Evolutionary conservation across 2,797 vertebrate genomes (phyloP), one percentile per base, ranked within the genome.

Genomic region (Gobio occitaniae): DNA sequence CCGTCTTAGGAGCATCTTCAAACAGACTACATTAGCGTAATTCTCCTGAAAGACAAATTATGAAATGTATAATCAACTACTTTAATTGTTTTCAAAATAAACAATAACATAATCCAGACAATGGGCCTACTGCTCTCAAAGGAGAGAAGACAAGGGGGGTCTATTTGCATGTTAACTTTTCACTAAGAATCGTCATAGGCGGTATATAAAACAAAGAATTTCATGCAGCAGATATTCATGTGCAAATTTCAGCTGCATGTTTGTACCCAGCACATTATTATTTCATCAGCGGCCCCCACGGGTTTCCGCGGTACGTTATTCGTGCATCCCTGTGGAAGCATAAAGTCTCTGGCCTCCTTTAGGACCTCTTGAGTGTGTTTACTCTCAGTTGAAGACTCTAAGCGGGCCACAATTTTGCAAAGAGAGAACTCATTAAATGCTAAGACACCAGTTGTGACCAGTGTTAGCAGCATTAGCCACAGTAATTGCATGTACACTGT

Each of bases 111-210:
- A 94, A 95, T 85, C 90, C 92, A 91, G 92, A 94, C 94, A 94
- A 94, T 86, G 69, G 70, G 79, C 87, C 86, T 90, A 87, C 91
- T 88, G 88, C 91, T 94, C 94, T 93, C 92, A 59, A 91, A 93
- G 93, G 87, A 92, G 88, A 87, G 90, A 85, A 80, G 78, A 90
- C 74, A 71, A 44, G 75, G 61, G 85, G 56, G 59, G 90, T 84
- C 86, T 87, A 94, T 96, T 95, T 94, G 93, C 94, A 95, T 95
- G 90, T 94, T 94, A 94, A 95, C 94, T 93, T 93, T 89, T 93
- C 93, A 90, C 93, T 90, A 93, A 90, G 93, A 92, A 94, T 94
- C 91, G 93, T 95, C 93, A 91, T 93, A 89, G 90, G 91, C 70
- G 89, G 90, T 88, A 88, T 92, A 93, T 93, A 91, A 93, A 89